phyloP scores from a whole-genome alignment of 2,113 vertebrate species.

The Apteryx owenii region DNA sequence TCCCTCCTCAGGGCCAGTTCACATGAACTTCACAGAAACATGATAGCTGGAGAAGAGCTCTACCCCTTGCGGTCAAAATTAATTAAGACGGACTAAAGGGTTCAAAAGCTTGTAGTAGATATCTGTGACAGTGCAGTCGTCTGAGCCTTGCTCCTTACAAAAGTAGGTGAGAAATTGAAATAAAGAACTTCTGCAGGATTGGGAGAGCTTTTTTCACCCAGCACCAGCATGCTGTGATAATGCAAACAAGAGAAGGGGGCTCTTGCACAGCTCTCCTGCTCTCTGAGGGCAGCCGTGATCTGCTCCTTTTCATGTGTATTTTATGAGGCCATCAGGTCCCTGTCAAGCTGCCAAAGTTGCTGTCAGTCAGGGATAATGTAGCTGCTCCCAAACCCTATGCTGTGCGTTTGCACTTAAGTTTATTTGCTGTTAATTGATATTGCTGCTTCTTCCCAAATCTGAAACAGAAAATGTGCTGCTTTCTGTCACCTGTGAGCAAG shows the following conservation, averaged over 20 bases:
- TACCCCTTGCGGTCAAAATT: neutral
- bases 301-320: neutral
- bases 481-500: neutral
- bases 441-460: neutral
- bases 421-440: neutral
- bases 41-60: neutral
- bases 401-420: neutral
- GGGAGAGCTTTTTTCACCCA: neutral
- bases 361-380: neutral
- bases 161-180: neutral
- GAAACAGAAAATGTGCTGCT: neutral
- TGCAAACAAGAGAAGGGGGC: neutral
- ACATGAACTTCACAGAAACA: fast-evolving
- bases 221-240: neutral
- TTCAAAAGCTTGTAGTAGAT: neutral
- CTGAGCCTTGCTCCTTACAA: neutral
- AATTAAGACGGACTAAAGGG: neutral
- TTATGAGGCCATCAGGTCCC: neutral
- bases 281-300: neutral
- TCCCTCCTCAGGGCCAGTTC: neutral
- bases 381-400: neutral
- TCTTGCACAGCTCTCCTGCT: neutral
- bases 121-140: neutral
- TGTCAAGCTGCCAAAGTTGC: neutral
- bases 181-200: neutral